Conservation (phyloP, 1,140 invertebrate genomes). For the Charaxes varanes region DNA sequence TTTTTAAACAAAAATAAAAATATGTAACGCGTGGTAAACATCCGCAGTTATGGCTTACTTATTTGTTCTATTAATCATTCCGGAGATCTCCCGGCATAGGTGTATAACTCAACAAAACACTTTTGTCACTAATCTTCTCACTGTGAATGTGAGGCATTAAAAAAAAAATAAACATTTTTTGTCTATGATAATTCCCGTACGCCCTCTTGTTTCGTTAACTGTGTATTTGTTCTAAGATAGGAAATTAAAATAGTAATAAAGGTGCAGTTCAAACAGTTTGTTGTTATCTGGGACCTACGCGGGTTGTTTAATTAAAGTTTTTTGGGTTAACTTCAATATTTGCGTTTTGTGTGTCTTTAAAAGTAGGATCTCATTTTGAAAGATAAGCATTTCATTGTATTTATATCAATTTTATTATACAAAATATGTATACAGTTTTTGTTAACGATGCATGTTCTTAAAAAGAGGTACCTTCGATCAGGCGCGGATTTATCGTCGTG, state of each 20-base stretch:
- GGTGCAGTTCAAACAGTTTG: slow-evolving; percentile 6
- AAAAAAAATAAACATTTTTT: slow-evolving; percentile 16
- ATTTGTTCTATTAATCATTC: slow-evolving; percentile 9
- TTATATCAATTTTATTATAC: too few relatives aligned
- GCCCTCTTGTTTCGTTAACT: slow-evolving; percentile 12
- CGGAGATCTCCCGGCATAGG: not conserved
- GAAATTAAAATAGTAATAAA: slow-evolving; percentile 8
- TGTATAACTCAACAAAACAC: not conserved
- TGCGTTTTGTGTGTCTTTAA: too few relatives aligned
- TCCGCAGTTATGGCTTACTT: slow-evolving; percentile 10
- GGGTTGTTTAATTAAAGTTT: slow-evolving; percentile 11
- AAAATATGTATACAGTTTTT: too few relatives aligned
- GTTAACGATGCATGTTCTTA: too few relatives aligned
- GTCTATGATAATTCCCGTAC: slow-evolving; percentile 16
- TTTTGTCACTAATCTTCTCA: slow-evolving; percentile 4
- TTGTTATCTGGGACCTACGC: slow-evolving; percentile 1
- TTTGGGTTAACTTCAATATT: slow-evolving; percentile 2
- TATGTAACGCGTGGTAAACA: slow-evolving; percentile 7
- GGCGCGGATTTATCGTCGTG: too few relatives aligned
- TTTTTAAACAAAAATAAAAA: too few relatives aligned
- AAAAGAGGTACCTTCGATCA: too few relatives aligned
- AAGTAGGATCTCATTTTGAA: too few relatives aligned
- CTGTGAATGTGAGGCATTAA: not conserved
- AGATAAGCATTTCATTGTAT: too few relatives aligned
- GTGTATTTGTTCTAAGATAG: slow-evolving; percentile 14